A percentile compares a stretch with the other conserved stretches of the same genome.
Evolutionary conservation across 2,888 invertebrate genomes (phyloP).

Genomic region (Sphaerophoria taeniata): DNA sequence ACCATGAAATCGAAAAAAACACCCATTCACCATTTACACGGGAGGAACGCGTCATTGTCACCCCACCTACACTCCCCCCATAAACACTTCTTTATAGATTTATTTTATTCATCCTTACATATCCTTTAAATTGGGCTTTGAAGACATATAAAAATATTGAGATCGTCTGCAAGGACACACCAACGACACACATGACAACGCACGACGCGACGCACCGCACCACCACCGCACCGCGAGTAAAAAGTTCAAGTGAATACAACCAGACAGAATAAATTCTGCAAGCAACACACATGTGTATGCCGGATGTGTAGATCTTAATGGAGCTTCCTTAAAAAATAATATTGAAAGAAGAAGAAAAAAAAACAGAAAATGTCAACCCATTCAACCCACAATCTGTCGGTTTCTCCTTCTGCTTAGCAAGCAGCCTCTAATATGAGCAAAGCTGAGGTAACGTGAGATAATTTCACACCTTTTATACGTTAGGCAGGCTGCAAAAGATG

Average conservation of each 20-base stretch:
- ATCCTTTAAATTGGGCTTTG: slow-evolving; percentile 7
- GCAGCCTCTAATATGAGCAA: background rate
- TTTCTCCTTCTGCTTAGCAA: background rate
- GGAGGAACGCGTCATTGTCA: background rate
- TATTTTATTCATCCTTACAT: slow-evolving; percentile 7
- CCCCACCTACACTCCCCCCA: background rate
- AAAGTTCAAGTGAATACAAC: slow-evolving; percentile 17
- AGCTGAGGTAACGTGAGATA: background rate
- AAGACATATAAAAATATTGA: background rate
- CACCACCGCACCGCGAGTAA: background rate
- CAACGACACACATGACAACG: background rate
- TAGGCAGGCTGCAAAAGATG: background rate
- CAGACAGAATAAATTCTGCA: slow-evolving; percentile 4
- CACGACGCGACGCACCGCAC: too few species aligned
- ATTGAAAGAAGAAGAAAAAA: background rate
- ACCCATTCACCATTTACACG: slow-evolving; percentile 33
- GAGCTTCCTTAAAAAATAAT: slow-evolving; percentile 2
- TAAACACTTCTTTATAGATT: slow-evolving; percentile 8
- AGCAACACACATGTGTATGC: background rate
- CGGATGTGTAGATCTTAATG: slow-evolving; percentile 19
- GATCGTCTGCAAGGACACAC: background rate
- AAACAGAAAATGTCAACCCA: background rate
- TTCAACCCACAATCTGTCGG: slow-evolving; percentile 6
- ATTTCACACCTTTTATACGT: slow-evolving; percentile 9
- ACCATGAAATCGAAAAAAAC: slow-evolving; percentile 67